Evolutionary conservation across 2,888 invertebrate species (phyloP).

Genomic region (Ischnura elegans): DNA sequence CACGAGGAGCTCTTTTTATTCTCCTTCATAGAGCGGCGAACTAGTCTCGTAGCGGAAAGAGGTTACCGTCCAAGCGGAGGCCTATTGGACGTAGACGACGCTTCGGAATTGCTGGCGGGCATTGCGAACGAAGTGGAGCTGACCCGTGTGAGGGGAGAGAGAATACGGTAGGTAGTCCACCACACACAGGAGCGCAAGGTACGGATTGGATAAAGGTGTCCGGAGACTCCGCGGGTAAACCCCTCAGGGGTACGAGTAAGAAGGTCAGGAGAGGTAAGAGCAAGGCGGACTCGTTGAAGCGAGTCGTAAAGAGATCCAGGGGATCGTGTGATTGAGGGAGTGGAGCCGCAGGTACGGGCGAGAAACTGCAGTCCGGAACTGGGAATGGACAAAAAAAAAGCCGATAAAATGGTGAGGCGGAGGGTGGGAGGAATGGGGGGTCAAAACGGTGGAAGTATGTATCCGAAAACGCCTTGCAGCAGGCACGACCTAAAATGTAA

Average conservation of each 20-base stretch:
- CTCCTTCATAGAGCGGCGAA: too few species aligned
- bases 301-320: neutral
- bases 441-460: too few species aligned
- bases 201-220: conserved; percentile 17
- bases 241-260: neutral
- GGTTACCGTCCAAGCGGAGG: neutral
- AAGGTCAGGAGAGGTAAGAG: neutral
- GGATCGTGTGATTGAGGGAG: neutral
- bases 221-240: neutral
- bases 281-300: neutral
- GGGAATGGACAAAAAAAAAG: neutral
- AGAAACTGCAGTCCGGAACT: neutral
- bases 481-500: too few species aligned
- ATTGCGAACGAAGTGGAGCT: neutral
- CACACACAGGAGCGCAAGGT: neutral
- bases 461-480: too few species aligned
- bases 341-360: neutral
- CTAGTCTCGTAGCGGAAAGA: neutral
- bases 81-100: neutral
- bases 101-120: neutral
- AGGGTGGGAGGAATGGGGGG: neutral
- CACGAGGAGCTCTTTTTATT: too few species aligned
- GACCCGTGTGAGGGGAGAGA: neutral
- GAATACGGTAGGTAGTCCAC: too few species aligned
- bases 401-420: neutral